Percentiles rank a stretch among this genome's conserved stretches.
These are phyloP conservation scores for Paraescarpia echinospica DNA, from an alignment of 1,140 invertebrate genomes.

Conservation along the genomic window DNA sequence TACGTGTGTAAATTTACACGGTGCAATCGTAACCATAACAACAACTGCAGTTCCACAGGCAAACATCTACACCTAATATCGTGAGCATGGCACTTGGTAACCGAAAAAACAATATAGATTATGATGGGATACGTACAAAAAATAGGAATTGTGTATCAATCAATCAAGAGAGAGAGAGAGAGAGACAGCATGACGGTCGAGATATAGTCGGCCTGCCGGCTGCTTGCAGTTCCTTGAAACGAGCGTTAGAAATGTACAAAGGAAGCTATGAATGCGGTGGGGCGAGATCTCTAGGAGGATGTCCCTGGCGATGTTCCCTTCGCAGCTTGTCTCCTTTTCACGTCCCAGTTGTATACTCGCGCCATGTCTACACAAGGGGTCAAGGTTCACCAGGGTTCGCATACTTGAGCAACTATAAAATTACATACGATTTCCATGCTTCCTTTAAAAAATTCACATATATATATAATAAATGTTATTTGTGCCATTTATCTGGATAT, in stretches of 20 bases:
- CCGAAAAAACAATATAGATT: neutral
- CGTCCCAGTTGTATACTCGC: conserved; percentile 90
- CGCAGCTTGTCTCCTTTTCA: conserved; percentile 75
- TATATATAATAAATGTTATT: too few relatives aligned
- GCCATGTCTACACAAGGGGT: conserved; percentile 68
- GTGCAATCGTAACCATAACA: neutral
- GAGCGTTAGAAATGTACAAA: neutral
- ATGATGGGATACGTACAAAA: neutral
- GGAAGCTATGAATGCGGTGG: neutral
- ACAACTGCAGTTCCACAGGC: neutral
- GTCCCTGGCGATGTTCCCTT: neutral
- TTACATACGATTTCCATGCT: too few relatives aligned
- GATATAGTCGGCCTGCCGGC: neutral
- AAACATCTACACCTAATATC: neutral
- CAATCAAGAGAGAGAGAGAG: neutral
- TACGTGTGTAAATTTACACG: neutral
- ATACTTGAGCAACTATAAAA: too few relatives aligned
- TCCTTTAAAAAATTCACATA: too few relatives aligned
- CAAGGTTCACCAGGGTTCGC: too few relatives aligned
- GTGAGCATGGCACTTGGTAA: neutral
- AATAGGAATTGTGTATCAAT: neutral
- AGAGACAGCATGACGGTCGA: neutral
- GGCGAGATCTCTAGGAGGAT: neutral
- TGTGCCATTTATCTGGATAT: too few relatives aligned
- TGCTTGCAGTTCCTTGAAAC: neutral